Conservation (phyloP, 1,140 invertebrate genomes). For the Calosoma granatense region DNA sequence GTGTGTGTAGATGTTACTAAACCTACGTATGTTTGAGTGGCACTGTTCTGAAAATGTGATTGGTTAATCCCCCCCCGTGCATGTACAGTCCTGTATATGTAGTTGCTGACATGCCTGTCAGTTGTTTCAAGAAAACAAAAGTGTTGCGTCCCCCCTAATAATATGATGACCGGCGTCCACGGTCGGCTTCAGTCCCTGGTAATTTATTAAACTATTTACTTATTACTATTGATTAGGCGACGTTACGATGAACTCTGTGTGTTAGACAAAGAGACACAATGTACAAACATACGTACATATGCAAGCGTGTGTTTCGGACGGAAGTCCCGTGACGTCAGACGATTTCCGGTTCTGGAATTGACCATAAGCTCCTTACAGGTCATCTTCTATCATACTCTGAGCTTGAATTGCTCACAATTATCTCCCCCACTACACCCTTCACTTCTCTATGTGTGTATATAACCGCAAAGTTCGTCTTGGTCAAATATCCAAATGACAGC, state of each 20-base stretch:
- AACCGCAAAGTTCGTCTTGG: no score
- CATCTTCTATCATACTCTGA: background rate
- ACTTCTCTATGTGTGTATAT: background rate
- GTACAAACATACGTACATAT: background rate
- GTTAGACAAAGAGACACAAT: no score
- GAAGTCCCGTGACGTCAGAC: background rate
- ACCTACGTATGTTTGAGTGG: no score
- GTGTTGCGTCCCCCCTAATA: no score
- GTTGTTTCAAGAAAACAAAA: no score
- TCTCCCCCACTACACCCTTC: background rate
- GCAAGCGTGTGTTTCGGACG: background rate
- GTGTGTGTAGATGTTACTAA: no score
- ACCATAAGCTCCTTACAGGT: background rate
- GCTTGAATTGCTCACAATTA: background rate
- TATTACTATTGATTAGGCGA: background rate
- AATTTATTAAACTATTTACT: background rate
- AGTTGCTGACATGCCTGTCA: no score
- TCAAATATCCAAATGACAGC: no score
- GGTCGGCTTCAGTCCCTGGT: background rate
- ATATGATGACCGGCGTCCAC: no score
- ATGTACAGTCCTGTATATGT: no score
- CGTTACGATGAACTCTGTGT: background rate
- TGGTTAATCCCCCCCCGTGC: no score
- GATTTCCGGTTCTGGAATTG: background rate
- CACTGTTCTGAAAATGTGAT: no score